Percentiles rank a stretch among this genome's conserved stretches.
Conservation (phyloP, 2,113 vertebrate species). For the Seriola aureovittata region DNA sequence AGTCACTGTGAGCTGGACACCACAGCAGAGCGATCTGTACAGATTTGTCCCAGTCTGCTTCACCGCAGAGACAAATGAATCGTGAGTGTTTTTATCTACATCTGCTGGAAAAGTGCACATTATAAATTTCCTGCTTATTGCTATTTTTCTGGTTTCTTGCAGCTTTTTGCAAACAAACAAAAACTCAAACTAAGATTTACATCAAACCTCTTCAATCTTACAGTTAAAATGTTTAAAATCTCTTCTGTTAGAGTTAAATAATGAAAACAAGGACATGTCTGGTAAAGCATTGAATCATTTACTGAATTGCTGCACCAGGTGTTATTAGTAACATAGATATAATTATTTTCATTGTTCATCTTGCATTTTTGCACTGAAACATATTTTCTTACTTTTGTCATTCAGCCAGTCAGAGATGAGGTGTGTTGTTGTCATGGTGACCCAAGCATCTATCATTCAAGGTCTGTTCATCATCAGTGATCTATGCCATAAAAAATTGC, state of each 20-base stretch:
- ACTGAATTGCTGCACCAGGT: no score
- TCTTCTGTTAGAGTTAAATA: no score
- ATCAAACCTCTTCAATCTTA: no score
- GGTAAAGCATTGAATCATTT: no score
- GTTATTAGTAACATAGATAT: not conserved
- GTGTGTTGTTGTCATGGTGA: slow-evolving; percentile 77
- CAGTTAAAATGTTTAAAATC: no score
- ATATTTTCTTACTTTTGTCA: slow-evolving; percentile 9
- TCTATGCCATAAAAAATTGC: no score
- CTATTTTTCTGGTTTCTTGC: no score
- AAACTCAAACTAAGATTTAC: no score
- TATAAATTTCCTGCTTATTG: not conserved
- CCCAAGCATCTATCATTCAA: slow-evolving; percentile 39
- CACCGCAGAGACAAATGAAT: slow-evolving; percentile 76
- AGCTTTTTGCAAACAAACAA: no score
- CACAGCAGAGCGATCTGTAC: slow-evolving; percentile 56
- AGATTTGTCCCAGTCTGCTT: slow-evolving; percentile 78
- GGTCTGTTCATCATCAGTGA: slow-evolving; percentile 59
- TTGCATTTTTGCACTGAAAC: not conserved
- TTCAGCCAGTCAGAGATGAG: slow-evolving; percentile 84
- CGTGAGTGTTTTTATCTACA: slow-evolving; percentile 41
- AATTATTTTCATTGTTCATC: not conserved
- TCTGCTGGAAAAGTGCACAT: no score
- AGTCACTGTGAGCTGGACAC: slow-evolving; percentile 75
- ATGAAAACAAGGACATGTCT: no score